Conservation (phyloP, 2,888 invertebrate genomes). For the Acrocyrtus sp. region DNA sequence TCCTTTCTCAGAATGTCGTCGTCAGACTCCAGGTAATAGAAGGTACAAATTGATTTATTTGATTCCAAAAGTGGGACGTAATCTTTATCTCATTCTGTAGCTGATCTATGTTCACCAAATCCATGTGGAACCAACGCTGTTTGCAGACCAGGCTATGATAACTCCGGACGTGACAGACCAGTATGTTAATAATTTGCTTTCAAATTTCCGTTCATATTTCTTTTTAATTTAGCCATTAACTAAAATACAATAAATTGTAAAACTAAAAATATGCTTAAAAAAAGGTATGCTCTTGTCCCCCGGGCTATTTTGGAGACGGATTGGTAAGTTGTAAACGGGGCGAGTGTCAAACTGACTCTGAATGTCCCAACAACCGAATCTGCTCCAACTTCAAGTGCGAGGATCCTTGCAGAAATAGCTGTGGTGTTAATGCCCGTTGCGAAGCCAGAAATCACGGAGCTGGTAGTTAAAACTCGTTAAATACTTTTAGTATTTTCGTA, state of each 20-base stretch:
- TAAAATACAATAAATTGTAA: too few relatives aligned
- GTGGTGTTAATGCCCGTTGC: constrained; percentile 76
- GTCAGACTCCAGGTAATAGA: constrained; percentile 69
- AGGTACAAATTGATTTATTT: background rate
- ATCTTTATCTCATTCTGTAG: background rate
- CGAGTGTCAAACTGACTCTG: constrained; percentile 80
- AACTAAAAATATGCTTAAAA: too few relatives aligned
- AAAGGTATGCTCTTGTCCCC: constrained; percentile 50
- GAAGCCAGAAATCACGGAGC: constrained; percentile 60
- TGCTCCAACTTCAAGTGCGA: constrained; percentile 79
- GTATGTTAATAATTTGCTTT: too few relatives aligned
- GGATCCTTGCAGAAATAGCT: constrained; percentile 66
- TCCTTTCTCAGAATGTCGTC: constrained; percentile 83
- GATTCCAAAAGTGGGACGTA: background rate
- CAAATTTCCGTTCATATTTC: too few relatives aligned
- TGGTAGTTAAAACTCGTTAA: constrained; percentile 51
- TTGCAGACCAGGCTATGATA: constrained; percentile 86
- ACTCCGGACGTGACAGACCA: constrained; percentile 81
- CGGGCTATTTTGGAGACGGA: constrained; percentile 73
- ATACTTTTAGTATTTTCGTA: background rate
- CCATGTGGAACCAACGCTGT: constrained; percentile 84
- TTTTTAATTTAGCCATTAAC: too few relatives aligned
- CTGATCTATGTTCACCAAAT: constrained; percentile 79
- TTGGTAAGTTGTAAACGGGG: constrained; percentile 78
- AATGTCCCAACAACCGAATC: constrained; percentile 79